Evolutionary conservation across 2,113 vertebrate species (phyloP).

Genomic region (Myotis yumanensis): DNA sequence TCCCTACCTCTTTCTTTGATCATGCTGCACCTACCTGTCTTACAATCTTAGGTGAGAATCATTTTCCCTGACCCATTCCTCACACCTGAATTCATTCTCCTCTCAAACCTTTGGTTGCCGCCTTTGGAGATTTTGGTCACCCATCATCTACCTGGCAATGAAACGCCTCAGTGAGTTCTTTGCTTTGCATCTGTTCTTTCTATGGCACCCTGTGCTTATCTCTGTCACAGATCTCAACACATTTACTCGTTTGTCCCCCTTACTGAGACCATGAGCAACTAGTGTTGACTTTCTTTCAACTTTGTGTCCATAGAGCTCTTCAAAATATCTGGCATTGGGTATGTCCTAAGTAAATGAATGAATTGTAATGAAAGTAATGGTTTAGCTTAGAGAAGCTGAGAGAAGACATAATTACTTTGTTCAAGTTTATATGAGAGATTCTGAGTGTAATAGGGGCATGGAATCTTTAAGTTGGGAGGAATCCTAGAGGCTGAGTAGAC

Average conservation of each 20-base stretch:
- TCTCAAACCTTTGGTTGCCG: background rate
- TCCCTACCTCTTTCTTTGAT: background rate
- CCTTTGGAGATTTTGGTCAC: background rate
- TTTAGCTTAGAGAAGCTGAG: background rate
- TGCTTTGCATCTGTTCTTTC: background rate
- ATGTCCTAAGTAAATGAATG: background rate
- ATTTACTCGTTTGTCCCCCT: background rate
- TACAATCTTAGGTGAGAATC: background rate
- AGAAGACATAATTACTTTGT: background rate
- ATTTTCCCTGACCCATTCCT: background rate
- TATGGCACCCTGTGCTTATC: fast-evolving
- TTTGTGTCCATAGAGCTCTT: background rate
- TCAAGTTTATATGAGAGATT: background rate
- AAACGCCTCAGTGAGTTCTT: background rate
- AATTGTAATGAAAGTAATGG: background rate
- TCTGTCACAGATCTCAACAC: background rate
- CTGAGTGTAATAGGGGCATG: background rate
- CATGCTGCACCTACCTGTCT: background rate
- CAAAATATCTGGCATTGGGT: background rate
- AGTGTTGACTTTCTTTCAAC: background rate
- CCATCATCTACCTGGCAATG: background rate
- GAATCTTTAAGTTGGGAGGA: background rate
- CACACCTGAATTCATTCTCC: background rate
- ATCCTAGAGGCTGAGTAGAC: background rate
- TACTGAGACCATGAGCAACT: background rate